Evolutionary conservation across 2,888 invertebrate genomes (phyloP).

Genomic region (Scrobipalpa atriplicella): DNA sequence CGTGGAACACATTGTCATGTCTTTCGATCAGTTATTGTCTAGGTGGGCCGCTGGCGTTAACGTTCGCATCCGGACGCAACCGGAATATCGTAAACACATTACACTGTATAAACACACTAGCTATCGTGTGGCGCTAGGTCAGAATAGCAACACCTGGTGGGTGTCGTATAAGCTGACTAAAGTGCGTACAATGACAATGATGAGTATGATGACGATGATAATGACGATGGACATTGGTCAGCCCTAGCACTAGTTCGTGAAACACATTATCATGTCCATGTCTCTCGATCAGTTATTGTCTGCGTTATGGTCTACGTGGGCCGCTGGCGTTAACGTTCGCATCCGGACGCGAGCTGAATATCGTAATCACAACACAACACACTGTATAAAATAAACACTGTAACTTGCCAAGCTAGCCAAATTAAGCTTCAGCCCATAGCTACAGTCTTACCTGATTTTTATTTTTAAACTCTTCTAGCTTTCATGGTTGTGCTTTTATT

Average conservation of each 20-base stretch:
- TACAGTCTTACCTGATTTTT: too few species aligned
- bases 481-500: too few species aligned
- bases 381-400: too few species aligned
- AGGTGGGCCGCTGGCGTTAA: constrained; percentile 10
- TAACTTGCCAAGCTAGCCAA: too few species aligned
- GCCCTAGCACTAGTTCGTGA: constrained; percentile 5
- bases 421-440: too few species aligned
- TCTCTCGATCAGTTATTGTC: constrained; percentile 17
- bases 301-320: background rate
- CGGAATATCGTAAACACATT: constrained; percentile 7
- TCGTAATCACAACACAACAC: constrained; percentile 6
- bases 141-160: background rate
- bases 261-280: constrained; percentile 16
- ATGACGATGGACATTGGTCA: too few species aligned
- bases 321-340: background rate
- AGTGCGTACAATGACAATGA: too few species aligned
- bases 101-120: background rate
- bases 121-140: background rate
- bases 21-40: constrained; percentile 23
- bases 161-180: too few species aligned
- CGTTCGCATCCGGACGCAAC: constrained; percentile 15
- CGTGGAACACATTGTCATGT: constrained; percentile 22
- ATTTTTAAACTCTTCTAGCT: too few species aligned
- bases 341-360: constrained; percentile 12
- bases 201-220: too few species aligned